Base-by-base conservation (phyloP, 2,888 invertebrate species). In the Pseudococcus longispinus region DNA sequence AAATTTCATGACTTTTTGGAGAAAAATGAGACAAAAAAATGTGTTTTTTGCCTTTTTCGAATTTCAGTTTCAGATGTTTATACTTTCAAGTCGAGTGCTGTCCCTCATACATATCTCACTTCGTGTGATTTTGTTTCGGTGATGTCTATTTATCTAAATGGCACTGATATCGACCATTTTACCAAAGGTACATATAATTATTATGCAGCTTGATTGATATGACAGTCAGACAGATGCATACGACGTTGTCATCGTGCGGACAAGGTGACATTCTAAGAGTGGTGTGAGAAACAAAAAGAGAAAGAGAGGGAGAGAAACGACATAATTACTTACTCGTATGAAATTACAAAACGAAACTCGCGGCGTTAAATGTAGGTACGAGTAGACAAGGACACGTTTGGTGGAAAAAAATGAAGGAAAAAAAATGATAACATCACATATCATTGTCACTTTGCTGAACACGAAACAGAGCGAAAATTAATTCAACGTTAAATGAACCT, bases 361-460 rank as follows among this genome's bases (percentile, higher is more conserved):
- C 55, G n/a, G 20, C 60, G 23, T 60, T 60, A 60, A 60, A 60
- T 23, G 42, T 44, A 42, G 82, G 20, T 15, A 42, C 44, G 23
- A 44, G 42, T 44, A 42, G 82, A 42, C 23, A 42, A 82, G 23
- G 82, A 42, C 37, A 23, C 32, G 42, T 44, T 15, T 20, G 44
- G 44, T 13, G 23, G 29, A n/a, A 42, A 82, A 82, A 44, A 82
- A 82, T 23, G 11, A 4, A 11, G 20, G 23, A 44, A 82, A 82
- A 82, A 82, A 83, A 46, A 83, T 51, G 23, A 46, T 46, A 42
- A 44, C 29, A 83, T 46, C 46, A 83, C 51, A 83, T 83, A 83
- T 70, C 70, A 70, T 70, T 70, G 70, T 70, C 70, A 70, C 29
- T 70, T 70, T 70, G 29, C 70, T 70, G 29, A 70, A 70, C 70